Evolutionary conservation across 1,140 invertebrate genomes (phyloP).

Genomic region (Whitmania pigra): DNA sequence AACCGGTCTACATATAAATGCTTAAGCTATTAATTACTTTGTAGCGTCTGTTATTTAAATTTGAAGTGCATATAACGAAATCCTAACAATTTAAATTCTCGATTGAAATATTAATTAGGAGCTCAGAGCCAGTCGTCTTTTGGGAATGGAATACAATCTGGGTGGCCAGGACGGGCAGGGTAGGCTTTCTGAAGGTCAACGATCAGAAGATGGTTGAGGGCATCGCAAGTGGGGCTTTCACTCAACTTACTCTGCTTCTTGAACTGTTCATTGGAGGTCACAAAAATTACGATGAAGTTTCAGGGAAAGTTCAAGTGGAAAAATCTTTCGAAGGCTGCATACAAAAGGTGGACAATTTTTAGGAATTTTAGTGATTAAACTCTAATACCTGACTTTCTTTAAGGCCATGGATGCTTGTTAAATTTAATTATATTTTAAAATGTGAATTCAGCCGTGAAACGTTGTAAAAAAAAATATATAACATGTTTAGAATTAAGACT

Average conservation of each 20-base stretch:
- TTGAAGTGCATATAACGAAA: background rate
- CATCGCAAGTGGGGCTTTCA: slow-evolving; percentile 63
- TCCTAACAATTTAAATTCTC: background rate
- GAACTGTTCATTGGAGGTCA: slow-evolving; percentile 79
- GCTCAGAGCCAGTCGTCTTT: slow-evolving; percentile 55
- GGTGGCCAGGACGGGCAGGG: slow-evolving; percentile 70
- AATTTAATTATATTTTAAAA: no score
- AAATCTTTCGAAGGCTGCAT: slow-evolving; percentile 71
- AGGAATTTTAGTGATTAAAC: slow-evolving; percentile 15
- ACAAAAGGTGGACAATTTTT: slow-evolving; percentile 54
- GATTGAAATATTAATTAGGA: slow-evolving; percentile 45
- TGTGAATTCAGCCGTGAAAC: no score
- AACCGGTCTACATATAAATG: no score
- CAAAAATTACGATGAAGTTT: slow-evolving; percentile 60
- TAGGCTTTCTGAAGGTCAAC: slow-evolving; percentile 69
- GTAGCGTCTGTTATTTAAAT: no score
- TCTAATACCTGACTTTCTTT: no score
- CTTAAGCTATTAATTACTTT: no score
- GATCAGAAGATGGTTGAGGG: slow-evolving; percentile 55
- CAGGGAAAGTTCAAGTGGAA: slow-evolving; percentile 56
- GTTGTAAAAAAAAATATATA: no score
- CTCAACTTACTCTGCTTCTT: slow-evolving; percentile 64
- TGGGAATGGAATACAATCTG: slow-evolving; percentile 73
- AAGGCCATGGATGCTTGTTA: no score
- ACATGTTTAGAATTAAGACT: no score